phyloP scores from a whole-genome alignment of 2,113 vertebrate genomes.

The Labeo rohita region DNA sequence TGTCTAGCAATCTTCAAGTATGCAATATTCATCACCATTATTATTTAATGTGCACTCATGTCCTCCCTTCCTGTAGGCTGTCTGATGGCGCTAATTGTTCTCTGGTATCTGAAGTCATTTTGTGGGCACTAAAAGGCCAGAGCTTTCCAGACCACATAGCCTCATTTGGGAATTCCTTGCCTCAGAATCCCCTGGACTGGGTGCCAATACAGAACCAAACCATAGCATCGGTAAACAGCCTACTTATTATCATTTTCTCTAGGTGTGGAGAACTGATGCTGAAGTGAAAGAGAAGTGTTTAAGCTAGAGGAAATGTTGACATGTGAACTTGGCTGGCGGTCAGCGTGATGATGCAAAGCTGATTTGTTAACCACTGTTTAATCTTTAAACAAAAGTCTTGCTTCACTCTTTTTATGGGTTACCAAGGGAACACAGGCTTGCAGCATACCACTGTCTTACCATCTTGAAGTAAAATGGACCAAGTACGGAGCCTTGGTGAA shows the following conservation, averaged over 20 bases:
- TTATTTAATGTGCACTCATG: neutral
- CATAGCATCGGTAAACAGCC: conserved; percentile 64
- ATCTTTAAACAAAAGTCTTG: neutral
- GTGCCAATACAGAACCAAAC: conserved; percentile 74
- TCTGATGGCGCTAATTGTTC: conserved; percentile 74
- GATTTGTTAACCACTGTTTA: neutral
- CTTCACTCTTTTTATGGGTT: conserved; percentile 27
- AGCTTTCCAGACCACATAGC: conserved; percentile 82
- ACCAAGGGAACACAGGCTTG: conserved; percentile 72
- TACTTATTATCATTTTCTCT: neutral
- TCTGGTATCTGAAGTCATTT: conserved; percentile 72
- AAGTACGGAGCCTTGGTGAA: conserved; percentile 89
- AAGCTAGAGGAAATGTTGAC: conserved; percentile 13
- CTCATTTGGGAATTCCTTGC: conserved; percentile 86
- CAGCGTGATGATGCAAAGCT: neutral
- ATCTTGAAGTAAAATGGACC: conserved; percentile 88
- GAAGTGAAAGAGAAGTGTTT: conserved; percentile 21
- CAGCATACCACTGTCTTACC: conserved; percentile 83
- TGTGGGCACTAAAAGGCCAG: conserved; percentile 82
- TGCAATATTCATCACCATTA: neutral
- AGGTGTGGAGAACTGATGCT: neutral
- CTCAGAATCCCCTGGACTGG: conserved; percentile 84
- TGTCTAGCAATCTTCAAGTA: neutral
- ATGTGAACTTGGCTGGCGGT: neutral
- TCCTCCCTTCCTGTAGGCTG: conserved; percentile 61